These are phyloP conservation scores for Mirza zaza DNA, from an alignment of 2,113 vertebrate species.

Conservation along the genomic window DNA sequence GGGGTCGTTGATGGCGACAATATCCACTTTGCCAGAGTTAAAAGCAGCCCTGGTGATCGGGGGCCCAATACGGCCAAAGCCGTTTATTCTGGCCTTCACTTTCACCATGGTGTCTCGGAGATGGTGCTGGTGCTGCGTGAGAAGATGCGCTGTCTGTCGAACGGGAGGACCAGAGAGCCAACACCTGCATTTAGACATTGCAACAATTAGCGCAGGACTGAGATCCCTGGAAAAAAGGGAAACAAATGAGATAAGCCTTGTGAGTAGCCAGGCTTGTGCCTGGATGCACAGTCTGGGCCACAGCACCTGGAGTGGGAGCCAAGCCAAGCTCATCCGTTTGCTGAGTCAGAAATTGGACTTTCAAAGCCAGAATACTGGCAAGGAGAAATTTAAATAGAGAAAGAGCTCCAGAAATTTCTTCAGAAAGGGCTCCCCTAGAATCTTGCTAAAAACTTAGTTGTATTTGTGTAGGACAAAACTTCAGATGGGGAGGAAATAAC, in stretches of 20 bases:
- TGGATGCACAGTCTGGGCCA: neutral
- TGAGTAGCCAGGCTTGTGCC: neutral
- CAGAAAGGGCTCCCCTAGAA: neutral
- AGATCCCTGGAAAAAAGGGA: neutral
- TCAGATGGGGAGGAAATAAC: neutral
- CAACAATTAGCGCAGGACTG: neutral
- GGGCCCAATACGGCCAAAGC: no score
- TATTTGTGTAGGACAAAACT: neutral
- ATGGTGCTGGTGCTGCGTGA: no score
- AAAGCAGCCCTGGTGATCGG: no score
- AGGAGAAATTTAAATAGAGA: neutral
- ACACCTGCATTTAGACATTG: neutral
- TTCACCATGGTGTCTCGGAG: no score
- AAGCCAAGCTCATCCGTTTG: rapidly evolving
- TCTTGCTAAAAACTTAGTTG: neutral
- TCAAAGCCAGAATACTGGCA: neutral
- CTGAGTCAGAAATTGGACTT: neutral
- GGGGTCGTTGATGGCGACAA: no score
- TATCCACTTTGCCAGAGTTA: no score
- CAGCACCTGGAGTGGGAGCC: neutral
- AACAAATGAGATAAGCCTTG: no score
- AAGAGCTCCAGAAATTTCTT: neutral
- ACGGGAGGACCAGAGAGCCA: no score
- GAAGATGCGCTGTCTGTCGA: no score
- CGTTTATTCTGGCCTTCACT: no score